A percentile compares a stretch with the other conserved stretches of the same genome.
Evolutionary conservation across 2,113 vertebrate species (phyloP).

Genomic region (Hipposideros armiger): DNA sequence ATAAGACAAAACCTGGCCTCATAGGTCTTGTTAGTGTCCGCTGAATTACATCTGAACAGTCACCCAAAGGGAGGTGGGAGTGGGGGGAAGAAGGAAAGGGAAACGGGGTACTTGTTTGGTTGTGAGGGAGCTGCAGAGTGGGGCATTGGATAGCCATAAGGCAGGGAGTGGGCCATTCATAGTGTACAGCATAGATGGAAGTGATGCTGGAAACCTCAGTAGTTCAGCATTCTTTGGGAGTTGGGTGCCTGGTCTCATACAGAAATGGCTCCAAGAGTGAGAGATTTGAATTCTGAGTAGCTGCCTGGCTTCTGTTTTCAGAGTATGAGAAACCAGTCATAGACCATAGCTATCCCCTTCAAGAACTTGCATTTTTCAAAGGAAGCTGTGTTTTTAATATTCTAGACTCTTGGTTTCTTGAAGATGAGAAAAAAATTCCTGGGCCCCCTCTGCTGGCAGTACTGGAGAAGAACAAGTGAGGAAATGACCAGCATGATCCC

Average conservation of each 20-base stretch:
- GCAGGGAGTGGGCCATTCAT: not conserved
- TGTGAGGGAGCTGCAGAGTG: not conserved
- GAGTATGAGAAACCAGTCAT: constrained; percentile 2
- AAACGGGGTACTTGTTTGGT: not conserved
- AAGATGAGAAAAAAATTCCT: constrained; percentile 70
- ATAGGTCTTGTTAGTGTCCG: not conserved
- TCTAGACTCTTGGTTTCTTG: constrained; percentile 18
- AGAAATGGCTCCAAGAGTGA: not conserved
- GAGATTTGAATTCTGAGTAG: not conserved
- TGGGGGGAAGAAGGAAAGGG: not conserved
- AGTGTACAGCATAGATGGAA: not conserved
- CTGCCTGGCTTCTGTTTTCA: constrained; percentile 37
- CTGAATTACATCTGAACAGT: not conserved
- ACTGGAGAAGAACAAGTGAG: constrained; percentile 63
- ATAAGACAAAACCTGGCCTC: not conserved
- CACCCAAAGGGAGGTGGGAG: not conserved
- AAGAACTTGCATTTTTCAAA: constrained; percentile 40
- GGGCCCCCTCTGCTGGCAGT: constrained; percentile 81
- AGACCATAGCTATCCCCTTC: not conserved
- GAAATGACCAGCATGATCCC: constrained; percentile 28
- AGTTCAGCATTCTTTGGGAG: not conserved
- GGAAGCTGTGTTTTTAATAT: not conserved
- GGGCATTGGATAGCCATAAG: not conserved
- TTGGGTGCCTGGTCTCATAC: not conserved
- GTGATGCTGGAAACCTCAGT: too few species aligned